Base-by-base conservation (phyloP, 2,797 vertebrate genomes). In the Sebastes flavidus region DNA sequence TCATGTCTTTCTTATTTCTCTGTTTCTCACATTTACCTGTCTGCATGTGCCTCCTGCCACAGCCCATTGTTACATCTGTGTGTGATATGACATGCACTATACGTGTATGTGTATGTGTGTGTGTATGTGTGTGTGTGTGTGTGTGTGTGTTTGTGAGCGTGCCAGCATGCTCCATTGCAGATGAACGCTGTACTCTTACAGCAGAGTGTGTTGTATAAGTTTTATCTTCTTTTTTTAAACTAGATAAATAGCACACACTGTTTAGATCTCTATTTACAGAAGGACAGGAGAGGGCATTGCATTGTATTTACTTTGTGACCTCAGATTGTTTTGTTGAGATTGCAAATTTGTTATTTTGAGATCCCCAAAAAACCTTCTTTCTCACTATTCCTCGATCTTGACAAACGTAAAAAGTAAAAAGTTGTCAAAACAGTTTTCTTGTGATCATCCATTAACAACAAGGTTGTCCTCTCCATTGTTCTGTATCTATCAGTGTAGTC, bases 11-110 rank as follows among this genome's bases (percentile, higher is more conserved):
- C 91, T 68, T 78, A 70, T 80, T 81, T 78, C 67, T 87, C 38
- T 71, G 81, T 88, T 86, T 84, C 79, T 78, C 72, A 24, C 72
- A 72, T 85, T 29, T 38, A 30, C 46, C 70, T 56, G 55, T 85
- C 71, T 92, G 94, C 93, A 93, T 87, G 92, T 58, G 82, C 76
- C 86, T 86, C 78, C 79, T 77, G 78, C 56, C 66, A 20, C 75
- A 65, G 74, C 70, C 67, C 55, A 55, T 8, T 81, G 25, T 75
- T 73, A 55, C 38, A 38, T 80, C 22, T 20, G 59, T 32, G 73
- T 87, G 58, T 77, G 24, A 78, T 49, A 36, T 59, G 25, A 70
- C 6, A 52, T 46, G n/a, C 11, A 1, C 5, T 49, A 5, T 34
- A 25, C 20, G 29, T 38, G 34, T 63, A 8, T 42, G n/a, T 14